Percentiles rank a stretch among this genome's conserved stretches.
These are phyloP conservation scores for Macrotrachela quadricornifera DNA, from an alignment of 1,140 invertebrate species.

Conservation along the genomic window DNA sequence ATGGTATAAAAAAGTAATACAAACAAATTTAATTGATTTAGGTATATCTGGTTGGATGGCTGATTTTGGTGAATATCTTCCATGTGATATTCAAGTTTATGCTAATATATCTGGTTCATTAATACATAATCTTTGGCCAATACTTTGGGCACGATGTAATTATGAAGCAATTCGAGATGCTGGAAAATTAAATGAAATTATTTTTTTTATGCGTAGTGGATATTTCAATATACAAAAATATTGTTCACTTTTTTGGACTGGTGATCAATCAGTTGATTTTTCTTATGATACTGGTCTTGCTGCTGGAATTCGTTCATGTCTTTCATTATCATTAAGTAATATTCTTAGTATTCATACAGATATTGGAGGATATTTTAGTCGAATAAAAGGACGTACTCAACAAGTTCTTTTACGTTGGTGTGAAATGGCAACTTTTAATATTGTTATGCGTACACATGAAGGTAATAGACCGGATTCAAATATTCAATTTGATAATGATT, in stretches of 20 bases:
- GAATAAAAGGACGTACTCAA: constrained; percentile 14
- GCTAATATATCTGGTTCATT: constrained; percentile 9
- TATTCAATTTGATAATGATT: constrained; percentile 22
- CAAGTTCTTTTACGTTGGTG: constrained; percentile 27
- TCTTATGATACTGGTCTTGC: constrained; percentile 22
- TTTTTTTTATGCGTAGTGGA: constrained; percentile 26
- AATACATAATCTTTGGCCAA: constrained; percentile 18
- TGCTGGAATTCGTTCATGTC: constrained; percentile 19
- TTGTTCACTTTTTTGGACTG: constrained; percentile 21
- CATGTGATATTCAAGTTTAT: constrained; percentile 15
- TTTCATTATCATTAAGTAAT: constrained; percentile 22
- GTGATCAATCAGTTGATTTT: constrained; percentile 32
- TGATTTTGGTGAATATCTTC: constrained; percentile 31
- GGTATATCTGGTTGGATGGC: constrained; percentile 32
- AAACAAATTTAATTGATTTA: constrained; percentile 23
- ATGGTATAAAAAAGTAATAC: constrained; percentile 29
- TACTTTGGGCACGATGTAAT: constrained; percentile 17
- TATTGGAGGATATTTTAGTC: constrained; percentile 29
- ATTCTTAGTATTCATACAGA: constrained; percentile 30
- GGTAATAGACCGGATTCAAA: constrained; percentile 26
- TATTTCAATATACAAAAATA: constrained; percentile 13
- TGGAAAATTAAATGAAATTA: constrained; percentile 15
- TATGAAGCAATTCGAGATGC: constrained; percentile 19
- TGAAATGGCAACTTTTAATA: constrained; percentile 28
- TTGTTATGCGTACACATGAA: constrained; percentile 29